Conservation (phyloP, 2,797 vertebrate genomes). For the Lagodon rhomboides region DNA sequence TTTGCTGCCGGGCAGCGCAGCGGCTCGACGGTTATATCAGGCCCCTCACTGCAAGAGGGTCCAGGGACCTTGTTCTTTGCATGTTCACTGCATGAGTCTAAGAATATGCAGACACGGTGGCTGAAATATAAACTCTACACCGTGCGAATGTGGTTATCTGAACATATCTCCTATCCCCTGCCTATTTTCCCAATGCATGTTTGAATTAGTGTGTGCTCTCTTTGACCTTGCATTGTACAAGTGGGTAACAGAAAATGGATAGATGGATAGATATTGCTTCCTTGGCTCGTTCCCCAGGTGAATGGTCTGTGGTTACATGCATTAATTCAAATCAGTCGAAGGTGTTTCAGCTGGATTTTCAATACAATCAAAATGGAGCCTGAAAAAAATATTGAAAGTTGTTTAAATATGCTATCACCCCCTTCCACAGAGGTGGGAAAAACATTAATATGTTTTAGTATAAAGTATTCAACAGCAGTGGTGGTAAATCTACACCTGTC, state of each 20-base stretch:
- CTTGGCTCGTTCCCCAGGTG: background rate
- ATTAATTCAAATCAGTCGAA: background rate
- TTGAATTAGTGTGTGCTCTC: background rate
- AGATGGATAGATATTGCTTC: background rate
- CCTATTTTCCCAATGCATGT: background rate
- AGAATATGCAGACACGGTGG: conserved; percentile 8
- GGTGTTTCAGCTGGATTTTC: background rate
- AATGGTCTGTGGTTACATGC: background rate
- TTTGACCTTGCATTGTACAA: background rate
- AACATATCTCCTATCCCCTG: background rate
- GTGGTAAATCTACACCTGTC: background rate
- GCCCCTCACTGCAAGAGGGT: conserved; percentile 23
- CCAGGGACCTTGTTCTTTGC: conserved; percentile 14
- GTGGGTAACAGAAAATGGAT: background rate
- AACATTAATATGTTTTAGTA: background rate
- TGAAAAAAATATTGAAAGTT: background rate
- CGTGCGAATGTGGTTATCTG: background rate
- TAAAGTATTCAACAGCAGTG: background rate
- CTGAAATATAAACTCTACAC: background rate
- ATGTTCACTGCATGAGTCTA: background rate
- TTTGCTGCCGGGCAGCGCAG: conserved; percentile 20
- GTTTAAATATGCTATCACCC: background rate
- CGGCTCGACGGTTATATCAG: conserved; percentile 34
- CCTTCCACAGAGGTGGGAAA: background rate
- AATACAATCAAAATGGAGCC: background rate